Evolutionary conservation across 2,797 vertebrate species (phyloP), one percentile per base, ranked within the genome.

Genomic region (Gobionotothen gibberifrons): DNA sequence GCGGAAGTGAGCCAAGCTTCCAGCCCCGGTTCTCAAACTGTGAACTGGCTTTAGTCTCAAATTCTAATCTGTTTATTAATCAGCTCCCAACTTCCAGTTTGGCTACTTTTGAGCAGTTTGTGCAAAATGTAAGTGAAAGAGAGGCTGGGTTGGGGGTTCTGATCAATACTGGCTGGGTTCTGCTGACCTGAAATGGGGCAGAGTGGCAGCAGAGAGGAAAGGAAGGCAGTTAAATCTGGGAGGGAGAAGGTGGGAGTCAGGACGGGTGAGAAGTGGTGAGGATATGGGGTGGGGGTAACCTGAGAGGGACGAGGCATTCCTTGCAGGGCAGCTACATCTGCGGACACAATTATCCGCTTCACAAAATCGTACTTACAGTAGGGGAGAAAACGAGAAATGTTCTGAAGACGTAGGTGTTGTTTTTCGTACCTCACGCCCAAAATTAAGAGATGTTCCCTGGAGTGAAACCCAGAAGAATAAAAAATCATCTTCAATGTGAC

Each of bases 271-370:
- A 81, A 79, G 81, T 68, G 70, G 78, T 52, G 72, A 72, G 78
- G 84, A 86, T 73, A 82, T 82, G 86, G 77, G 70, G 51, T 74
- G 74, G 42, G 73, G 79, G 94, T 92, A 95, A 95, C 90, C 83
- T 76, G 93, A 95, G 93, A 93, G 84, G 85, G 77, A 78, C 65
- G 32, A 87, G 85, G 86, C 93, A 94, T 95, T 95, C 93, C 89
- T 90, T 72, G 52, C 87, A 94, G 92, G 92, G 93, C 93, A 94
- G 75, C 83, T 92, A 92, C 93, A 94, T 94, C 92, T 94, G 93
- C 29, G 66, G 90, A 93, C 90, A 91, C 90, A 89, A 93, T 94
- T 93, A 93, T 92, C 89, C 89, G 85, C 78, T 89, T 82, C 72
- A 55, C 78, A 89, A 92, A 91, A 93, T 92, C 87, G 89, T 73